Evolutionary conservation across 2,797 vertebrate genomes (phyloP), one percentile per base, ranked within the genome.

Genomic region (Anolis apletophallus): DNA sequence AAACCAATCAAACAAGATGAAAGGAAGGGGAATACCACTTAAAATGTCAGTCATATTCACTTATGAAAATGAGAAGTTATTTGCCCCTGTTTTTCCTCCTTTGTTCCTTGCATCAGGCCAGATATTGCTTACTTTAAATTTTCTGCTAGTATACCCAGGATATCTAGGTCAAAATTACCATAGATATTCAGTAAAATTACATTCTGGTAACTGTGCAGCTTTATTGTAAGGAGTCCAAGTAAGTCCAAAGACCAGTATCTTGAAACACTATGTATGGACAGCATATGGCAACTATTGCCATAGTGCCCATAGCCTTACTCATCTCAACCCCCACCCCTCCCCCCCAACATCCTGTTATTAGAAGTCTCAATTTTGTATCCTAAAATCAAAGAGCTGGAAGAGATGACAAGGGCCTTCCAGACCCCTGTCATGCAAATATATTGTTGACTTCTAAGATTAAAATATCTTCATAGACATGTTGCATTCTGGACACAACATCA

Each of bases 1-100:
- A 81, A 75, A 75, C 17, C 54, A 61, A 50, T 76, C 72, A 67
- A 36, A 81, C 55, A 26, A 55, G 75, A 86, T 76, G 71, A 83
- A 83, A 61, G 32, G 2, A 26, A 40, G 79, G 75, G 57, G 10
- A 21, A 76, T 16, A 26, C 3, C 13, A 32, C 52, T n/a, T 46
- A 46, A 50, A 72, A 72, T 26, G 57, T 7, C 10, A 59, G 54
- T n/a, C 34, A n/a, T n/a, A 32, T 75, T n/a, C 11, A 11, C 57
- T 74, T 57, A 50, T 23, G 5, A 50, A 73, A 81, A n/a, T 81
- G 59, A 81, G 32, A 16, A 55, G 5, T 11, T 36, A 74, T n/a
- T 76, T 16, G 46, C 40, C 57, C 21, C 16, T 80, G 19, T 19
- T 71, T 57, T 72, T 77, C 52, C 36, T n/a, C 57, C 36, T 36